These are phyloP conservation scores for Trichacis sp. DNA, from an alignment of 2,888 invertebrate species.

Conservation along the genomic window DNA sequence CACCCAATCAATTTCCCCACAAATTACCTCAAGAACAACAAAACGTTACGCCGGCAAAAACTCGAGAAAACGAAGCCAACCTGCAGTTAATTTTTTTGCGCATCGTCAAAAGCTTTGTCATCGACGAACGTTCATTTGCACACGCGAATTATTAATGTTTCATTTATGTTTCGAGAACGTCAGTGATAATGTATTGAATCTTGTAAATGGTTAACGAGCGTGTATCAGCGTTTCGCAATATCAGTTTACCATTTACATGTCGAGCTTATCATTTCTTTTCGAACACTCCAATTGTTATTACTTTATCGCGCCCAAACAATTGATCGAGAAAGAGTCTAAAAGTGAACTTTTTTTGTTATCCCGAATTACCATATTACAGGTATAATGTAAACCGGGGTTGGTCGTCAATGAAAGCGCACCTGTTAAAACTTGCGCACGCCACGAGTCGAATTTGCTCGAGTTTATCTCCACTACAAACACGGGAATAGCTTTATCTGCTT, in stretches of 20 bases:
- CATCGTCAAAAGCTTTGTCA: constrained; percentile 3
- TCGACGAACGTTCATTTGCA: constrained; percentile 3
- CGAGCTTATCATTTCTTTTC: background rate
- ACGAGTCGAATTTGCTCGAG: background rate
- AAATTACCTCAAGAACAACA: no score
- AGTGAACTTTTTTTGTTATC: no score
- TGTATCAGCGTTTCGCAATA: background rate
- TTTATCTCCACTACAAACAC: background rate
- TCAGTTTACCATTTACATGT: background rate
- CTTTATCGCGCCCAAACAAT: no score
- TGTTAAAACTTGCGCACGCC: constrained; percentile 5
- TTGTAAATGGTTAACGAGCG: background rate
- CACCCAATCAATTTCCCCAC: no score
- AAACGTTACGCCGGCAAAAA: no score
- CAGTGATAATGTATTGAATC: background rate
- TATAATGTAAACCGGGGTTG: no score
- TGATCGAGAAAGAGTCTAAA: no score
- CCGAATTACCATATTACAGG: no score
- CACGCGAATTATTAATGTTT: constrained; percentile 3
- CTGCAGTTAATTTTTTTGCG: no score
- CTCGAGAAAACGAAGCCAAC: no score
- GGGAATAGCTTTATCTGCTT: constrained; percentile 7
- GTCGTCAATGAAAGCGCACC: background rate
- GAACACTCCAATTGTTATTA: no score
- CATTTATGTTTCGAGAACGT: constrained; percentile 5